A percentile compares a stretch with the other conserved stretches of the same genome.
Conservation (phyloP, 2,888 invertebrate species). For the Bimastos eiseni region DNA sequence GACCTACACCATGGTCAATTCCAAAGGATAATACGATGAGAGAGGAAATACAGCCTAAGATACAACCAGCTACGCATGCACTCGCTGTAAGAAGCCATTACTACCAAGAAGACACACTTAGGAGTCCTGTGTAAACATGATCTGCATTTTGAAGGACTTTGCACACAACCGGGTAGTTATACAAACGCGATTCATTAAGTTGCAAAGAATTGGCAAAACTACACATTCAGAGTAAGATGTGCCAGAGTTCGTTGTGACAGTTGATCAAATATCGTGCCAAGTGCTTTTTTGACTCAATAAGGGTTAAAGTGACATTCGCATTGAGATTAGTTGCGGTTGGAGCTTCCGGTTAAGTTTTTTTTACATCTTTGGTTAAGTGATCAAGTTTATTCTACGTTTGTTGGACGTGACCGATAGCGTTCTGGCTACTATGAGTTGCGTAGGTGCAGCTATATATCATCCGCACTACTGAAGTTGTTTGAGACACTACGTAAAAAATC, state of each 20-base stretch:
- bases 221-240: neutral
- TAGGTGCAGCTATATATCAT: too few relatives aligned
- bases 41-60: neutral
- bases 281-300: neutral
- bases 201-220: neutral
- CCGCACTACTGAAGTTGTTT: neutral
- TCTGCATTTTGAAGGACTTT: neutral
- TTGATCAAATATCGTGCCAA: neutral
- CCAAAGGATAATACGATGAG: neutral
- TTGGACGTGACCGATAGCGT: neutral
- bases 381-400: neutral
- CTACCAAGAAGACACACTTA: neutral
- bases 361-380: neutral
- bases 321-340: neutral
- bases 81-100: neutral
- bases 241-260: neutral
- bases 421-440: neutral
- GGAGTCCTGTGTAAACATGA: neutral
- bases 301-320: neutral
- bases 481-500: neutral
- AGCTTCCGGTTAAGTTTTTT: neutral
- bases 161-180: neutral
- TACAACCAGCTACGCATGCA: neutral
- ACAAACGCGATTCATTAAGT: neutral
- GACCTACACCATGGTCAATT: neutral